These are phyloP conservation scores for Eilema sororculum DNA, from an alignment of 2,888 invertebrate species.

Conservation along the genomic window DNA sequence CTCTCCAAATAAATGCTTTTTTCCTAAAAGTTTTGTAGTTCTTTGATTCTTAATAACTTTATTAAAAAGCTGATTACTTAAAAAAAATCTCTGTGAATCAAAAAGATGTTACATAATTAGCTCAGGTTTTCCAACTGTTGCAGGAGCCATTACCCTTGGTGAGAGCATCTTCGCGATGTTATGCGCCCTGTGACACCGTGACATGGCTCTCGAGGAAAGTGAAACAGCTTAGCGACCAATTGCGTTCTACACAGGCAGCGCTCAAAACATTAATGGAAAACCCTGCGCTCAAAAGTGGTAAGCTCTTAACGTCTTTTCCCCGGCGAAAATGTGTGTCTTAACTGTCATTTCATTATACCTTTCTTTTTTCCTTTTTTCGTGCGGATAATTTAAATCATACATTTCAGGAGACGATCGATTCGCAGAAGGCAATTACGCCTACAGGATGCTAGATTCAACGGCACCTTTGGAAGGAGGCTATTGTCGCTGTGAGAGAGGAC, in stretches of 20 bases:
- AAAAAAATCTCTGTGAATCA: too few species aligned
- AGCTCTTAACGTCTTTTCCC: too few species aligned
- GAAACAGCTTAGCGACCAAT: slow-evolving; percentile 84
- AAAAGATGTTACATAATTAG: slow-evolving; percentile 35
- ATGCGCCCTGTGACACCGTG: slow-evolving; percentile 89
- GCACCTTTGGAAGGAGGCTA: slow-evolving; percentile 87
- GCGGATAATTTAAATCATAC: too few species aligned
- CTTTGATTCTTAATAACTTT: too few species aligned
- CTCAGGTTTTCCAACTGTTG: slow-evolving; percentile 38
- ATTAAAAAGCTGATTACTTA: too few species aligned
- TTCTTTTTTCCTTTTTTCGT: too few species aligned
- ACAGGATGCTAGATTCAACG: slow-evolving; percentile 87
- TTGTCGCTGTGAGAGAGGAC: slow-evolving; percentile 89
- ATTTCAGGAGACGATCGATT: slow-evolving; percentile 69
- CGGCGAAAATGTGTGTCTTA: neutral
- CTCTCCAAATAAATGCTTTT: too few species aligned
- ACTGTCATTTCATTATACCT: too few species aligned
- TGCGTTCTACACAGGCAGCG: slow-evolving; percentile 80
- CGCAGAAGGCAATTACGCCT: slow-evolving; percentile 80
- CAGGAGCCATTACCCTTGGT: slow-evolving; percentile 78
- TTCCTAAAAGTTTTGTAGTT: too few species aligned
- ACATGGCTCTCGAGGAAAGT: slow-evolving; percentile 86
- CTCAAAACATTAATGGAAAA: slow-evolving; percentile 77
- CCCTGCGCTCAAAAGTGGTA: slow-evolving; percentile 61
- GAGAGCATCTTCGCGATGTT: slow-evolving; percentile 85